Evolutionary conservation across 1,140 invertebrate species (phyloP), one percentile per base, ranked within the genome.

Genomic region (Cydia splendana): DNA sequence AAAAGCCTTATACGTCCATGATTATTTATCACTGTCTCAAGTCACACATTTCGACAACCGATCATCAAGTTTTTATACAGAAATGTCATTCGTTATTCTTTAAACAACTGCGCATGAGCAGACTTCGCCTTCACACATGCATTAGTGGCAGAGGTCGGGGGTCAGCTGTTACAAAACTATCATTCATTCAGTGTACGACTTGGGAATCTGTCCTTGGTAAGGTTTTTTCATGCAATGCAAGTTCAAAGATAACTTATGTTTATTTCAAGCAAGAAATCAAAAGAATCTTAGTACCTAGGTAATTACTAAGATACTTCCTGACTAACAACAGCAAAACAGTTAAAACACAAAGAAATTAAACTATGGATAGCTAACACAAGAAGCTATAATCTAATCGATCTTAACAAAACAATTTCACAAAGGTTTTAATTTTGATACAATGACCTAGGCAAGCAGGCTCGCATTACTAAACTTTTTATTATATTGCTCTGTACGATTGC

Each of bases 341-440:
- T n/a, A n/a, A n/a, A n/a, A 24, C 18, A 62, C 18, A 62, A 24
- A 24, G 10, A 24, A 62, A 62, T 24, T 62, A 62, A 7, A 62
- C 57, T 2, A 62, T n/a, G 18, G 57, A 62, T 62, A 62, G 57
- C 53, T 20, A 24, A 62, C 57, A 24, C 57, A 12, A 62, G 57
- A 62, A 62, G 6, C 20, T 30, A 12, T 62, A 62, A 62, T 34
- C 30, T 18, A 71, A 71, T 67, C 65, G 65, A 13, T 67, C 12
- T 28, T n/a, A 38, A 38, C 15, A 18, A 34, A 15, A 18, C 67
- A 71, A 38, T 38, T 45, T 71, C n/a, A n/a, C 67, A 71, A 67
- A 34, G 30, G 67, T 71, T 71, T 71, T 38, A 71, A 71, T 71
- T 71, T 71, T 71, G 38, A 71, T 71, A 71, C 67, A 71, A 71